These are phyloP conservation scores for Dilophus febrilis DNA, from an alignment of 2,888 invertebrate species.

Conservation along the genomic window DNA sequence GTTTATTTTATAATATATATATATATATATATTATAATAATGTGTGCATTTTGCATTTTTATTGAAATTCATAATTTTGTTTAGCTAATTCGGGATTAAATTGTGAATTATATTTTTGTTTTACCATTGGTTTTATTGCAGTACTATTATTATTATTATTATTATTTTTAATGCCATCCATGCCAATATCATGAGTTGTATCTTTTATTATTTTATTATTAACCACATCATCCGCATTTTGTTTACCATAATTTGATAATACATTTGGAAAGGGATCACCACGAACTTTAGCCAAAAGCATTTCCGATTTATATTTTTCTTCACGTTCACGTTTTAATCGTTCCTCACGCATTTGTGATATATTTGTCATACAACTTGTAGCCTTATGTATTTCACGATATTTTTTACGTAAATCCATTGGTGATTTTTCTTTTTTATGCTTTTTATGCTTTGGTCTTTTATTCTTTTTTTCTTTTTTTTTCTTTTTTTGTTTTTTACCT, in stretches of 20 bases:
- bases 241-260: slow-evolving; percentile 17
- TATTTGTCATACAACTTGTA: slow-evolving; percentile 24
- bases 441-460: slow-evolving; percentile 9
- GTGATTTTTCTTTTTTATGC: slow-evolving; percentile 6
- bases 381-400: slow-evolving; percentile 13
- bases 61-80: slow-evolving; percentile 44
- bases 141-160: too few relatives aligned
- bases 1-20: too few relatives aligned
- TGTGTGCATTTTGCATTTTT: background rate
- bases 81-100: slow-evolving; percentile 84
- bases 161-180: too few relatives aligned
- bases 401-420: slow-evolving; percentile 5
- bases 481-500: slow-evolving; percentile 10
- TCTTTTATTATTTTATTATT: slow-evolving; percentile 5
- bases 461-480: slow-evolving; percentile 12
- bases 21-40: too few relatives aligned
- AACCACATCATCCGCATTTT: slow-evolving; percentile 5
- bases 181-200: background rate
- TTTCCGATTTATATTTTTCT: slow-evolving; percentile 55
- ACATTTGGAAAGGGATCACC: slow-evolving; percentile 26
- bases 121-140: slow-evolving; percentile 21
- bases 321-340: slow-evolving; percentile 62
- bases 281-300: slow-evolving; percentile 50
- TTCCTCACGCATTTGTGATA: slow-evolving; percentile 57
- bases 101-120: slow-evolving; percentile 86